phyloP scores from a whole-genome alignment of 1,140 invertebrate genomes.

The Streblospio benedicti region DNA sequence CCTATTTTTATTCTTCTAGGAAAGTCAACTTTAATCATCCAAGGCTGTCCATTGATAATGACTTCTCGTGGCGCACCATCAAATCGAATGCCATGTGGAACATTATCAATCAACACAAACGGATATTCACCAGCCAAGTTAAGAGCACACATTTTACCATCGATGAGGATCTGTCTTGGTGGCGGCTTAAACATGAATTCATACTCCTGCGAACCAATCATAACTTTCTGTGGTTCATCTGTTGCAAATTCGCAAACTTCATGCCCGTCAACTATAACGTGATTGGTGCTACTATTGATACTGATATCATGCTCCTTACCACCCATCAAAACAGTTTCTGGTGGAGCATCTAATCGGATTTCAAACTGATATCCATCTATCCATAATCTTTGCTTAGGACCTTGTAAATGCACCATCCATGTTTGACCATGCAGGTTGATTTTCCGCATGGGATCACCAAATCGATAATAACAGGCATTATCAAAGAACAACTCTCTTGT shows the following conservation, averaged over 20 bases:
- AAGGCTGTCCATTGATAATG: conserved; percentile 67
- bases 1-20: conserved; percentile 64
- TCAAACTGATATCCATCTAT: conserved; percentile 38
- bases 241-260: conserved; percentile 36
- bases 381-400: conserved; percentile 34
- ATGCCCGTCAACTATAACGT: conserved; percentile 36
- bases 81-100: conserved; percentile 62
- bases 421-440: conserved; percentile 23
- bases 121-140: conserved; percentile 76
- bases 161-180: conserved; percentile 63
- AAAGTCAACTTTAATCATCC: conserved; percentile 69
- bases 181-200: conserved; percentile 42
- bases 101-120: conserved; percentile 61
- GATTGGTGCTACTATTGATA: conserved; percentile 37
- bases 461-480: conserved; percentile 30
- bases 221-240: conserved; percentile 30
- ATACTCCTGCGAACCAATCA: conserved; percentile 28
- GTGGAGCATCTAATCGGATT: conserved; percentile 39
- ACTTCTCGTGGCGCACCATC: conserved; percentile 86
- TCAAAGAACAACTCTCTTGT: conserved; percentile 30
- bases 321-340: conserved; percentile 32
- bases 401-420: conserved; percentile 36
- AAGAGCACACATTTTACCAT: conserved; percentile 70
- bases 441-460: conserved; percentile 39
- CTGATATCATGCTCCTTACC: conserved; percentile 29